Evolutionary conservation across 1,140 invertebrate species (phyloP).

Genomic region (Geopemphigus sp.): DNA sequence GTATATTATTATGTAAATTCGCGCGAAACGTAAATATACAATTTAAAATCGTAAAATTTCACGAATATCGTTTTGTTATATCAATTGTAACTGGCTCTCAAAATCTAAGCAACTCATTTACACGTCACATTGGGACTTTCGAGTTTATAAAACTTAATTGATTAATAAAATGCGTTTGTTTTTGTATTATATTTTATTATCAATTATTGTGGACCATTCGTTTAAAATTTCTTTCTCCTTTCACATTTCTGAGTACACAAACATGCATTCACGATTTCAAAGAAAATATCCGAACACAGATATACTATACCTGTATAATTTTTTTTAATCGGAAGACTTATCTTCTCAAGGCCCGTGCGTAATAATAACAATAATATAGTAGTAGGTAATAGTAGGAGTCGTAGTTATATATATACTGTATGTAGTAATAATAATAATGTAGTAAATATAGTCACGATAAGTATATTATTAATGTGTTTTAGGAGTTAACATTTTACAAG

Average conservation of each 20-base stretch:
- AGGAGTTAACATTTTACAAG: no score
- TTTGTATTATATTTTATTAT: conserved; percentile 6
- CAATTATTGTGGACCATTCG: conserved; percentile 18
- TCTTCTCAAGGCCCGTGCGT: not conserved
- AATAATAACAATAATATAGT: conserved; percentile 8
- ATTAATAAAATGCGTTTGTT: conserved; percentile 8
- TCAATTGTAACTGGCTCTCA: not conserved
- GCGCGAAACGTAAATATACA: no score
- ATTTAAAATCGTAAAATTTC: no score
- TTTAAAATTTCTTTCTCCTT: conserved; percentile 44
- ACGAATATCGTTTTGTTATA: no score
- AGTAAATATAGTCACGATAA: no score
- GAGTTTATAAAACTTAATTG: not conserved
- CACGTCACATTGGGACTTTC: not conserved
- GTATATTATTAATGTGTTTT: no score
- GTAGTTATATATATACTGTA: no score
- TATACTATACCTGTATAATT: not conserved
- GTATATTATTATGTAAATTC: not conserved
- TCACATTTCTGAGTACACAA: conserved; percentile 39
- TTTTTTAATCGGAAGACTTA: not conserved
- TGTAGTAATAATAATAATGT: no score
- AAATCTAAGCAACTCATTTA: not conserved
- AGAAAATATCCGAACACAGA: not conserved
- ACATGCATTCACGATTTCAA: conserved; percentile 24
- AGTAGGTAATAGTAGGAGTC: not conserved